Percentiles rank a stretch among this genome's conserved stretches.
Evolutionary conservation across 64 coral and sea anemone genomes (phyloP).

Genomic region (Exaiptasia diaphana): DNA sequence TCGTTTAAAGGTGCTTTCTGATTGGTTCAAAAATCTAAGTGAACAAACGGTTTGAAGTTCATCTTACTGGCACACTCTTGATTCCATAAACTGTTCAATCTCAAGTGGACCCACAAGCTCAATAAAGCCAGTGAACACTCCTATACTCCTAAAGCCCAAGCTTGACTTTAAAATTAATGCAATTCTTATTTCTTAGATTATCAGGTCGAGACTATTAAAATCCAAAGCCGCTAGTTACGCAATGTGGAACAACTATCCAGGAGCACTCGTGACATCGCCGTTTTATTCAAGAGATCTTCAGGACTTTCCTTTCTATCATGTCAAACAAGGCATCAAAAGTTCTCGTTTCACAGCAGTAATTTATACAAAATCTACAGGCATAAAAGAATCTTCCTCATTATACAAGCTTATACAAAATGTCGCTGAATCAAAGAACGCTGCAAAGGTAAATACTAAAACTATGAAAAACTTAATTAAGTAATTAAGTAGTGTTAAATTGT

Average conservation of each 20-base stretch:
- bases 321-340: constrained; percentile 13
- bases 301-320: constrained; percentile 79
- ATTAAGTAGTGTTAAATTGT: not conserved
- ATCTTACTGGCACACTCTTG: no score
- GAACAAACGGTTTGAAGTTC: no score
- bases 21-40: no score
- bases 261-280: constrained; percentile 35
- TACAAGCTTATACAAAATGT: constrained; percentile 62
- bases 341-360: constrained; percentile 85
- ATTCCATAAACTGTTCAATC: no score
- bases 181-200: constrained; percentile 41
- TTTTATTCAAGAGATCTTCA: constrained; percentile 62
- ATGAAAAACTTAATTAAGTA: not conserved
- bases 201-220: constrained; percentile 66
- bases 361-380: constrained; percentile 33
- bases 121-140: no score
- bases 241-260: constrained; percentile 90
- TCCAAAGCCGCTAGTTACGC: constrained; percentile 37
- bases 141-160: no score
- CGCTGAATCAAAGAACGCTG: constrained; percentile 60
- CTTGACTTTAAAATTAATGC: no score
- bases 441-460: constrained; percentile 63
- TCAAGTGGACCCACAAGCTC: no score
- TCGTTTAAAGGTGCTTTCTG: no score
- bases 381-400: constrained; percentile 64